phyloP scores from a whole-genome alignment of 2,797 vertebrate species.

The Melanogrammus aeglefinus region DNA sequence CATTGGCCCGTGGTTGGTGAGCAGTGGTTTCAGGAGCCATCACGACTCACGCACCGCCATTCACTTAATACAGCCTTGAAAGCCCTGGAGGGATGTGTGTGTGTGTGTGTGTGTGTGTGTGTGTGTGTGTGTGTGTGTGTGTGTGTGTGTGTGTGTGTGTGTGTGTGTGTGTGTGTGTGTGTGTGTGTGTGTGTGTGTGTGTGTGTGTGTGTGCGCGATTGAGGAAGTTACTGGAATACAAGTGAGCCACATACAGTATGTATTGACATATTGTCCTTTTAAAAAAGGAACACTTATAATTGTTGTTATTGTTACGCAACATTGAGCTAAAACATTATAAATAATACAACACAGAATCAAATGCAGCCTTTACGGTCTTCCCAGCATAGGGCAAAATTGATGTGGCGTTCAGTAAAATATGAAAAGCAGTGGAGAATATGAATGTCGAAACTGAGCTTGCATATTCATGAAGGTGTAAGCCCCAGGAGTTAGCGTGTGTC shows the following conservation, averaged over 20 bases:
- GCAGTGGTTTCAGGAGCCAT: conserved; percentile 28
- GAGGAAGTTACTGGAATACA: background rate
- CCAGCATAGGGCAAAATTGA: no score
- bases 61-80: conserved; percentile 21
- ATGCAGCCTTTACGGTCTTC: no score
- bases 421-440: no score
- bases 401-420: no score
- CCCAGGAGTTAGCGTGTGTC: no score
- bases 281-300: no score
- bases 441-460: no score
- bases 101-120: conserved; percentile 9
- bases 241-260: background rate
- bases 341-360: no score
- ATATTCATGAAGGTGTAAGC: no score
- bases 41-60: conserved; percentile 40
- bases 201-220: conserved; percentile 8
- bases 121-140: conserved; percentile 7
- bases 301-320: no score
- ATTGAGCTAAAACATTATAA: no score
- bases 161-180: conserved; percentile 12
- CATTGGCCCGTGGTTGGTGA: conserved; percentile 6
- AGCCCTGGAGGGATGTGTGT: conserved; percentile 13
- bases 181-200: conserved; percentile 8
- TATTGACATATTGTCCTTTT: background rate
- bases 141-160: conserved; percentile 13